Evolutionary conservation across 2,797 vertebrate species (phyloP).

Genomic region (Sarcoramphus papa): DNA sequence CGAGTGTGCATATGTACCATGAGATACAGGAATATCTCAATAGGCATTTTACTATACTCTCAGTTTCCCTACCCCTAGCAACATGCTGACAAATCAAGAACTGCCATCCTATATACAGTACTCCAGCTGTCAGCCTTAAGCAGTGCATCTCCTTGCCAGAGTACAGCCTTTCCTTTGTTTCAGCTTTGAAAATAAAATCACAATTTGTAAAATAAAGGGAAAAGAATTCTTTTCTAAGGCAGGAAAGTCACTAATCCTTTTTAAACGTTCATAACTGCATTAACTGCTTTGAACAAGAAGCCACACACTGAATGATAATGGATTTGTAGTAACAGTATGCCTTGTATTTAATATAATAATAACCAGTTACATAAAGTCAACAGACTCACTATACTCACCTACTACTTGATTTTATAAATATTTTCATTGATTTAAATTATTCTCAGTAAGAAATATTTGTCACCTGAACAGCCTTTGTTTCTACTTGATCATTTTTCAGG

Average conservation of each 20-base stretch:
- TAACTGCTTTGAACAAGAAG: not conserved
- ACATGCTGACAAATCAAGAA: conserved; percentile 60
- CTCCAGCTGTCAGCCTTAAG: conserved; percentile 58
- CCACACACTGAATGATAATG: not conserved
- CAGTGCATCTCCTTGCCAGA: conserved; percentile 20
- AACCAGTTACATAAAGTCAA: not conserved
- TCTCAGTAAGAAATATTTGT: not conserved
- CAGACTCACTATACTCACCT: not conserved
- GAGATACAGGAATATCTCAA: conserved; percentile 36
- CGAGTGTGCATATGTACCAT: not conserved
- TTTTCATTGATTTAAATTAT: not conserved
- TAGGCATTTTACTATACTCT: conserved; percentile 7
- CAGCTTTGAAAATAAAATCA: conserved; percentile 24
- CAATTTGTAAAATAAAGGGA: not conserved
- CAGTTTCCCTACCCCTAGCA: conserved; percentile 43
- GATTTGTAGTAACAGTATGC: not conserved
- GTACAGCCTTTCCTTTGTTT: conserved; percentile 37
- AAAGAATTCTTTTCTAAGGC: not conserved
- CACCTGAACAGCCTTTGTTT: not conserved
- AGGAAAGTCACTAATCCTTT: conserved; percentile 11
- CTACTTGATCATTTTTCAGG: not conserved
- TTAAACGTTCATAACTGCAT: not conserved
- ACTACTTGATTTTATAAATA: not conserved
- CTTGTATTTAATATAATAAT: conserved; percentile 13
- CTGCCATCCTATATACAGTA: conserved; percentile 41